Percentiles rank a stretch among this genome's conserved stretches.
phyloP scores from a whole-genome alignment of 2,113 vertebrate genomes.

The Silurus meridionalis region DNA sequence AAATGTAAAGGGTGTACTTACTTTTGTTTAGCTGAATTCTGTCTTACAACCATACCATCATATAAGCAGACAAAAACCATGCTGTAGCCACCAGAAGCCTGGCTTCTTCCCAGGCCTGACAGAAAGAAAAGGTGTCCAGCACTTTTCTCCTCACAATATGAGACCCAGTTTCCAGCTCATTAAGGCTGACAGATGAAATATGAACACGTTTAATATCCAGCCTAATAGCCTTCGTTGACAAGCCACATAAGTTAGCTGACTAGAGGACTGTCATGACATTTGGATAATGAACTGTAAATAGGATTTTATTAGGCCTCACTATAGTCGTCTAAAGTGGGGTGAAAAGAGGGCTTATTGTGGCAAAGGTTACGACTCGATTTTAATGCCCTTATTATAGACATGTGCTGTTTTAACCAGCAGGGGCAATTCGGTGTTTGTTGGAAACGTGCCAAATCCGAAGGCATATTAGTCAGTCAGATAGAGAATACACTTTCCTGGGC shows the following conservation, averaged over 20 bases:
- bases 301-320: constrained; percentile 59
- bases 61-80: not conserved
- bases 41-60: not conserved
- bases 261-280: constrained; percentile 70
- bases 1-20: too few species aligned
- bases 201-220: constrained; percentile 65
- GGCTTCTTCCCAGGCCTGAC: not conserved
- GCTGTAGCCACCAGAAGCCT: not conserved
- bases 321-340: constrained; percentile 36
- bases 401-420: constrained; percentile 42
- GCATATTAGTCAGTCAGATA: constrained; percentile 49
- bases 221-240: constrained; percentile 72
- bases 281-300: constrained; percentile 73
- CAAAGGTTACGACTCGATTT: constrained; percentile 66
- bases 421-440: constrained; percentile 48
- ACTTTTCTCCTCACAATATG: not conserved
- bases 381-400: constrained; percentile 51
- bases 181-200: constrained; percentile 62
- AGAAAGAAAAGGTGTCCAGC: constrained; percentile 9
- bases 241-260: constrained; percentile 60
- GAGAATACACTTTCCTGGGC: constrained; percentile 38
- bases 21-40: not conserved
- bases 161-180: constrained; percentile 27
- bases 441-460: constrained; percentile 38
- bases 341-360: constrained; percentile 57